Evolutionary conservation across 2,113 vertebrate genomes (phyloP).

Genomic region (Neodon shergylaensis): DNA sequence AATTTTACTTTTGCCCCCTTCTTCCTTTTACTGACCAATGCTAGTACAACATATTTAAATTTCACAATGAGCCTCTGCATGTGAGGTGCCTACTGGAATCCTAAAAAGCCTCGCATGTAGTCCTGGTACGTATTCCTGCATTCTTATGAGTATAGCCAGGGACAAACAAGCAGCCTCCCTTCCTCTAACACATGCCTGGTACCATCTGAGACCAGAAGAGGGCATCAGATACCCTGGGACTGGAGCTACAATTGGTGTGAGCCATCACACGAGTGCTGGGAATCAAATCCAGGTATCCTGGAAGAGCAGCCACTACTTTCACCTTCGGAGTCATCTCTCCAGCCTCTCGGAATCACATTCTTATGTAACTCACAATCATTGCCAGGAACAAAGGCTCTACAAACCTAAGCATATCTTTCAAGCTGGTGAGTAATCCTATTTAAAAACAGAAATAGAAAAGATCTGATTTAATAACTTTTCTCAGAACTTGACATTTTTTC

Average conservation of each 20-base stretch:
- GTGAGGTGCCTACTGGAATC: too few relatives aligned
- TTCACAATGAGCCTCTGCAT: too few relatives aligned
- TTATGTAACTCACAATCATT: not conserved
- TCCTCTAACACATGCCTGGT: not conserved
- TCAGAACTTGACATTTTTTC: not conserved
- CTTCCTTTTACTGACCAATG: too few relatives aligned
- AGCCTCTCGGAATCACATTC: not conserved
- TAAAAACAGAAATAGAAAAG: not conserved
- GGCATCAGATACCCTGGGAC: not conserved
- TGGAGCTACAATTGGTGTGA: not conserved
- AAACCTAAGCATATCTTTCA: not conserved
- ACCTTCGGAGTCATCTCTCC: not conserved
- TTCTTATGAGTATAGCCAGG: too few relatives aligned
- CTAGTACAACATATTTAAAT: too few relatives aligned
- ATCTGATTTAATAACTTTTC: constrained; percentile 17
- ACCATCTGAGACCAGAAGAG: not conserved
- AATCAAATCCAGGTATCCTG: not conserved
- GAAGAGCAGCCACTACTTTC: not conserved
- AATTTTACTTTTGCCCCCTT: too few relatives aligned
- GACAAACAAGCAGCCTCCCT: too few relatives aligned
- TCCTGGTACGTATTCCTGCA: too few relatives aligned
- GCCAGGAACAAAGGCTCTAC: not conserved
- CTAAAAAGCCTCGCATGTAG: too few relatives aligned
- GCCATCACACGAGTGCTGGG: not conserved
- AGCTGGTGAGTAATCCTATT: not conserved